Evolutionary conservation across 2,797 vertebrate species (phyloP).

Genomic region (Chloroceryle amazona): DNA sequence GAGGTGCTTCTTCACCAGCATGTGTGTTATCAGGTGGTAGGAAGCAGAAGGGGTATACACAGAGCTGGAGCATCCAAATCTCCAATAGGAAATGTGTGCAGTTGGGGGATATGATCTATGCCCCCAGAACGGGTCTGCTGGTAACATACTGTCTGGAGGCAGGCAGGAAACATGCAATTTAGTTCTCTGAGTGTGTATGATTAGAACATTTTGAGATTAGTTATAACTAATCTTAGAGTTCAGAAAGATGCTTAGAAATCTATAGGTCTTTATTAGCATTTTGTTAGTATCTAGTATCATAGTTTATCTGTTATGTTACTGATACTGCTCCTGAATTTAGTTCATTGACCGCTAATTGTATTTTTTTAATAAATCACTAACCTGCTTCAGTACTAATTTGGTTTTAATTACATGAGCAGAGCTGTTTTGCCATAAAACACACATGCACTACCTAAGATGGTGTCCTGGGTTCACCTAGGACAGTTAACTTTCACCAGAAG

Average conservation of each 20-base stretch:
- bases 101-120: neutral
- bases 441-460: neutral
- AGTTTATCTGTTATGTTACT: neutral
- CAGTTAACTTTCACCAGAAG: no score
- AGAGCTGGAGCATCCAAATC: neutral
- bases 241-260: neutral
- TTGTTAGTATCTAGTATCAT: neutral
- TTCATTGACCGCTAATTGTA: neutral
- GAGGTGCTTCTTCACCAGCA: neutral
- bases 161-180: neutral
- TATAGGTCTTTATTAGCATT: neutral
- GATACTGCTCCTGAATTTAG: neutral
- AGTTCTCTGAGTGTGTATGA: neutral
- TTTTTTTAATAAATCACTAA: neutral
- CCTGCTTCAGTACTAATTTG: neutral
- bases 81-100: neutral
- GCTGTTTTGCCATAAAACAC: neutral
- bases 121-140: fast-evolving
- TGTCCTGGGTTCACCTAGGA: no score
- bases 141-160: neutral
- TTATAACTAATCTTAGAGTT: neutral
- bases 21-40: fast-evolving
- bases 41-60: neutral
- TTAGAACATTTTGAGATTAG: neutral
- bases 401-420: neutral